phyloP scores from a whole-genome alignment of 2,113 vertebrate species.

The Oryzias javanicus region DNA sequence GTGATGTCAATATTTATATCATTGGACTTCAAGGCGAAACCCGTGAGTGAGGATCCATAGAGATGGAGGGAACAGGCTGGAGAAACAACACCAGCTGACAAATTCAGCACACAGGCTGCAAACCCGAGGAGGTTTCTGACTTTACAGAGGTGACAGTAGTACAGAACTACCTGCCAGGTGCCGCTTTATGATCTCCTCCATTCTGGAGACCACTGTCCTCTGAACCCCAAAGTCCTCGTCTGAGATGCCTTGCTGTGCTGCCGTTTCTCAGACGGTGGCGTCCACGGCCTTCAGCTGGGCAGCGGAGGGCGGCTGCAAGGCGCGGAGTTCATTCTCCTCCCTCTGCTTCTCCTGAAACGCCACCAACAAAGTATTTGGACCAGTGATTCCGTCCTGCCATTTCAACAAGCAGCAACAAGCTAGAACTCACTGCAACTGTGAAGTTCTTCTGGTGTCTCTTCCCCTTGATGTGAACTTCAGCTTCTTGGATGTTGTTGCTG shows the following conservation, averaged over 20 bases:
- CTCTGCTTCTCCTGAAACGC: conserved; percentile 89
- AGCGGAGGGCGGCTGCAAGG: conserved; percentile 83
- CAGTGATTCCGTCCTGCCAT: neutral
- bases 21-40: conserved; percentile 94
- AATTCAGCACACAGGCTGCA: neutral
- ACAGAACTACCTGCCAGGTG: conserved; percentile 79
- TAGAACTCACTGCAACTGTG: conserved; percentile 80
- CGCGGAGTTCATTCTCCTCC: conserved; percentile 93
- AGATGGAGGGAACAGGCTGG: conserved; percentile 90
- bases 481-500: conserved; percentile 97
- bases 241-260: conserved; percentile 87
- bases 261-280: conserved; percentile 81
- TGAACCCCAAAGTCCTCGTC: conserved; percentile 87
- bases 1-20: conserved; percentile 95
- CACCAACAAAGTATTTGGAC: neutral
- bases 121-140: neutral
- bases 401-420: neutral
- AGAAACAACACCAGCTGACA: conserved; percentile 8
- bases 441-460: conserved; percentile 99
- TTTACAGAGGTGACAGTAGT: too few species aligned
- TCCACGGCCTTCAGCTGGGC: conserved; percentile 88
- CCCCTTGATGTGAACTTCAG: conserved; percentile 99
- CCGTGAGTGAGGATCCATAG: conserved; percentile 93
- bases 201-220: conserved; percentile 82
- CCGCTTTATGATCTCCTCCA: conserved; percentile 87